Evolutionary conservation across 2,113 vertebrate genomes (phyloP).

Genomic region (Forbesichthys agassizii): DNA sequence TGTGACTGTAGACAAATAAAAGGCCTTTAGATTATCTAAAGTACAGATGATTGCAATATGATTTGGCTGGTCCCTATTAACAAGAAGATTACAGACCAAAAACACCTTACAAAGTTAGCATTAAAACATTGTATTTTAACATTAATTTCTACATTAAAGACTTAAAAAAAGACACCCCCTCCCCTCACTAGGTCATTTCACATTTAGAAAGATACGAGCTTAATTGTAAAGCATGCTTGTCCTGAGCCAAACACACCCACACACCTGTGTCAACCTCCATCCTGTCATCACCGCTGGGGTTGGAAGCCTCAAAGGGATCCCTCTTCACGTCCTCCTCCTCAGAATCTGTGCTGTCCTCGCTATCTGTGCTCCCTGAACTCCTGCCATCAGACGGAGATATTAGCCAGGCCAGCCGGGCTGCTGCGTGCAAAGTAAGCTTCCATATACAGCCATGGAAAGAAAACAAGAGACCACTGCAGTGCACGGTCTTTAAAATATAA

Average conservation of each 20-base stretch:
- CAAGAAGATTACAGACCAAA: no score
- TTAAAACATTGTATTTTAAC: no score
- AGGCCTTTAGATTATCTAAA: no score
- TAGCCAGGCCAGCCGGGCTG: neutral
- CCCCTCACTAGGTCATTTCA: neutral
- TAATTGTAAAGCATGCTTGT: no score
- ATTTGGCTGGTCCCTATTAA: no score
- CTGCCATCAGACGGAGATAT: constrained; percentile 39
- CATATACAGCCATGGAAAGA: neutral
- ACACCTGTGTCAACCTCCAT: constrained; percentile 94
- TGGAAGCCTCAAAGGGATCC: constrained; percentile 84
- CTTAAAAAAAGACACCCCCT: no score
- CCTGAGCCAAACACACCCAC: constrained; percentile 34
- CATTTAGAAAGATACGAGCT: neutral
- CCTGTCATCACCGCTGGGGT: constrained; percentile 84
- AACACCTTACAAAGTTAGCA: no score
- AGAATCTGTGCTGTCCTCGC: constrained; percentile 97
- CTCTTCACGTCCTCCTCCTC: constrained; percentile 96
- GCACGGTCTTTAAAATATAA: no score
- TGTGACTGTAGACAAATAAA: no score
- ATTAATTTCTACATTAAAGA: no score
- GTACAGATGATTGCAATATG: no score
- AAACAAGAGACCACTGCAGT: no score
- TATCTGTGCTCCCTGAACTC: constrained; percentile 97
- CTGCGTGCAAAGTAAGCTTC: neutral